phyloP scores from a whole-genome alignment of 2,888 invertebrate species.

The Ligdia adustata region DNA sequence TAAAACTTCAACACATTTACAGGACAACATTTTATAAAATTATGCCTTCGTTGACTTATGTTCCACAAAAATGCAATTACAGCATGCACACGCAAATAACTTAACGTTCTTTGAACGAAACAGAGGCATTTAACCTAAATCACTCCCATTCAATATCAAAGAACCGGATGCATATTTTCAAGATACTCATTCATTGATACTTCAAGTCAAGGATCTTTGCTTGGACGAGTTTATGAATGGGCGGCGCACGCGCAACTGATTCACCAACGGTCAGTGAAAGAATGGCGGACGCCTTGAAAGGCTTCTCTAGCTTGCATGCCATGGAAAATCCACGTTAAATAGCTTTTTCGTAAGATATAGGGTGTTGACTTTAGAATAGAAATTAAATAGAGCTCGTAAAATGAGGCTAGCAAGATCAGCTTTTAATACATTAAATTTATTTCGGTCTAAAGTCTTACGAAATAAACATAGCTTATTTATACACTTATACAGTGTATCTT shows the following conservation, averaged over 20 bases:
- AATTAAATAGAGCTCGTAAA: slow-evolving; percentile 3
- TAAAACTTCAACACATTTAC: too few relatives aligned
- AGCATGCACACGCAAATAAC: too few relatives aligned
- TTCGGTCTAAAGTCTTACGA: too few relatives aligned
- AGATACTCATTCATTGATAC: slow-evolving; percentile 33
- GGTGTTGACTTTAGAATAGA: slow-evolving; percentile 15
- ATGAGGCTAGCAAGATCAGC: too few relatives aligned
- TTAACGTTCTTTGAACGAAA: slow-evolving; percentile 11
- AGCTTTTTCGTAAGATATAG: slow-evolving; percentile 6
- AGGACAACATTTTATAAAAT: too few relatives aligned
- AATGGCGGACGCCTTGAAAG: slow-evolving; percentile 57
- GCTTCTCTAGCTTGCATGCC: slow-evolving; percentile 51
- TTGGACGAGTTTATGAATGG: slow-evolving; percentile 57
- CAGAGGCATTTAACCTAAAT: slow-evolving; percentile 20
- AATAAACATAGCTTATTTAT: too few relatives aligned
- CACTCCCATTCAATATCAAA: slow-evolving; percentile 17
- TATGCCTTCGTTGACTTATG: too few relatives aligned
- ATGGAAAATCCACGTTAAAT: slow-evolving; percentile 43
- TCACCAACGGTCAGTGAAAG: slow-evolving; percentile 54
- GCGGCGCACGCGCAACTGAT: slow-evolving; percentile 54
- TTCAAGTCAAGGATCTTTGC: slow-evolving; percentile 49
- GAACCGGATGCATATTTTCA: slow-evolving; percentile 23
- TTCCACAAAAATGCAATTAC: too few relatives aligned
- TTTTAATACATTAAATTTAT: too few relatives aligned
- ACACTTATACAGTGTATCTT: too few relatives aligned